These are phyloP conservation scores for Aurelia coerulea DNA, from an alignment of 30 jellyfish, hydroid and myxozoan genomes.

Conservation along the genomic window DNA sequence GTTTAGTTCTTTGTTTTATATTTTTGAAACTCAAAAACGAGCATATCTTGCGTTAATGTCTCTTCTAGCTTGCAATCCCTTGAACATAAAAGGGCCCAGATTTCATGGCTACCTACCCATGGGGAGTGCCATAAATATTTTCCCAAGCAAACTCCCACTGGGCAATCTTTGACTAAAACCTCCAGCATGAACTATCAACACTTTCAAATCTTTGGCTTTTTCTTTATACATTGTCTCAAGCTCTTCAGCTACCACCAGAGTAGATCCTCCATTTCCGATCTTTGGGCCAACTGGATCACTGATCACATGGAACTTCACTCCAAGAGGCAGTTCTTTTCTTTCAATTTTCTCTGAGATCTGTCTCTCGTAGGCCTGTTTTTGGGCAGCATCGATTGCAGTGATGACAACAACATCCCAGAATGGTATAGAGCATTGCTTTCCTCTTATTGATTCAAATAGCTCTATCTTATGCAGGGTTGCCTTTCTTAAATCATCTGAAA, in stretches of 20 bases:
- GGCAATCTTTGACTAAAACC: slow-evolving; percentile 97
- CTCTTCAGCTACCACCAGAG: slow-evolving; percentile 84
- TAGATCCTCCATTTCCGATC: slow-evolving; percentile 96
- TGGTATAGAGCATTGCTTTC: slow-evolving; percentile 64
- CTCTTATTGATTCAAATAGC: slow-evolving; percentile 79
- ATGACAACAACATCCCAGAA: slow-evolving; percentile 96
- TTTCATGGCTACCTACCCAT: slow-evolving; percentile 58
- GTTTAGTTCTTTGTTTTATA: no score
- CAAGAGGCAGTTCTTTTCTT: slow-evolving; percentile 84
- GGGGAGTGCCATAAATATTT: slow-evolving; percentile 88
- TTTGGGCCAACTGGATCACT: slow-evolving; percentile 91
- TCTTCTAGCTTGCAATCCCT: no score
- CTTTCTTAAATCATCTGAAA: slow-evolving; percentile 66
- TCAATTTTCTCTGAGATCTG: slow-evolving; percentile 72
- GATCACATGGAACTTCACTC: slow-evolving; percentile 67
- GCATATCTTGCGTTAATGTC: no score
- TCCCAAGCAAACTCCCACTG: slow-evolving; percentile 92
- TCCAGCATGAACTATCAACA: slow-evolving; percentile 82
- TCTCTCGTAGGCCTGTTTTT: slow-evolving; percentile 79
- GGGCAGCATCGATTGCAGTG: slow-evolving; percentile 86
- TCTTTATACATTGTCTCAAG: slow-evolving; percentile 67
- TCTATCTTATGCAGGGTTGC: slow-evolving; percentile 73
- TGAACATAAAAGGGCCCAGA: no score
- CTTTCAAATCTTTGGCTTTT: slow-evolving; percentile 55
- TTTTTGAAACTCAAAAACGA: no score